Conservation (phyloP, 2,113 vertebrate genomes). For the Heterochromis multidens region DNA sequence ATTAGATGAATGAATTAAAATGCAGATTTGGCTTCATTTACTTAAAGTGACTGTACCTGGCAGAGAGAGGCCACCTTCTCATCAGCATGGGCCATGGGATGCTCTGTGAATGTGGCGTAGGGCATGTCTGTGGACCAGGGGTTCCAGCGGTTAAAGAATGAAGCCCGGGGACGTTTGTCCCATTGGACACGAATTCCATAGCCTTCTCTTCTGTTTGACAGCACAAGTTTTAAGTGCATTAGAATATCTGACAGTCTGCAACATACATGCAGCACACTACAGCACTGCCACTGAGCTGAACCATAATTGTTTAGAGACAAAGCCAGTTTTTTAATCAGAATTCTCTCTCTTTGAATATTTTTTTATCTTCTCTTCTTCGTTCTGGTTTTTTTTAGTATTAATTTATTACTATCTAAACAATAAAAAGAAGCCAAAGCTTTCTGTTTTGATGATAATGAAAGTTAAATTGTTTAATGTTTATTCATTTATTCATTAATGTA, state of each 20-base stretch:
- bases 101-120: conserved; percentile 89
- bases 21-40: neutral
- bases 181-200: conserved; percentile 88
- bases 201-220: conserved; percentile 83
- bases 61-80: conserved; percentile 90
- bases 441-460: neutral
- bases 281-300: no score
- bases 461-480: neutral
- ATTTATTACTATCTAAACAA: neutral
- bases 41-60: conserved; percentile 74
- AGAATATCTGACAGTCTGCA: neutral
- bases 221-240: neutral
- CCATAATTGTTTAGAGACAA: no score
- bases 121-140: conserved; percentile 94
- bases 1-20: neutral
- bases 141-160: conserved; percentile 94
- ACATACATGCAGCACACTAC: neutral
- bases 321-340: no score
- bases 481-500: neutral
- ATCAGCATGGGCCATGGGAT: conserved; percentile 88
- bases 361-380: no score
- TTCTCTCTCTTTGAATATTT: no score
- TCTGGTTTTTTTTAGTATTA: neutral
- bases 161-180: conserved; percentile 88
- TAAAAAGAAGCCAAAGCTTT: neutral